Evolutionary conservation across 2,113 vertebrate species (phyloP).

Genomic region (Perognathus longimembris): DNA sequence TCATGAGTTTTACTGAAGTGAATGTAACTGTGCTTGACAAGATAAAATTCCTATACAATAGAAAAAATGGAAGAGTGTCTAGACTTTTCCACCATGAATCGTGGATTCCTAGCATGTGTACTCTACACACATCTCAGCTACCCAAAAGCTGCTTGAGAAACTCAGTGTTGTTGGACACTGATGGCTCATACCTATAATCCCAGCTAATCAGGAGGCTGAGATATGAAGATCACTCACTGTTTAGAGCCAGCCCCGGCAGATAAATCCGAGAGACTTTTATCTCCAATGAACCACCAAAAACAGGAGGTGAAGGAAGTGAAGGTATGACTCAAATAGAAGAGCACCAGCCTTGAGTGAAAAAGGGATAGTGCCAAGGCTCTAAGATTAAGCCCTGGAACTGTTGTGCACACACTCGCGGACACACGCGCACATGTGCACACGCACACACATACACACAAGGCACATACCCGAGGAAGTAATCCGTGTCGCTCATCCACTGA

Average conservation of each 20-base stretch:
- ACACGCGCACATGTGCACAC: neutral
- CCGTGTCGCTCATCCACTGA: slow-evolving; percentile 99
- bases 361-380: no score
- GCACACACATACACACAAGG: neutral
- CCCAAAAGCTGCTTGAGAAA: neutral
- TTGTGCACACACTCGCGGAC: no score
- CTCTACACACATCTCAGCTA: neutral
- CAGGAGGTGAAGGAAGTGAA: no score
- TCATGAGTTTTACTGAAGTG: neutral
- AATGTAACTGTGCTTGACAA: neutral
- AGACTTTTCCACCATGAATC: neutral
- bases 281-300: no score
- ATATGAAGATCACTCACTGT: no score
- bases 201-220: no score
- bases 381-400: no score
- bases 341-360: no score
- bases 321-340: no score
- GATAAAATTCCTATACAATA: neutral
- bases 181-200: neutral
- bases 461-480: slow-evolving; percentile 96
- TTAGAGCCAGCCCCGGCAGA: no score
- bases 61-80: neutral
- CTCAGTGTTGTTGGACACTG: neutral
- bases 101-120: neutral
- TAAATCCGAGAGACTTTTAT: no score